Conservation (phyloP, 2,888 invertebrate genomes). For the Spatulosminthurus flaviceps region DNA sequence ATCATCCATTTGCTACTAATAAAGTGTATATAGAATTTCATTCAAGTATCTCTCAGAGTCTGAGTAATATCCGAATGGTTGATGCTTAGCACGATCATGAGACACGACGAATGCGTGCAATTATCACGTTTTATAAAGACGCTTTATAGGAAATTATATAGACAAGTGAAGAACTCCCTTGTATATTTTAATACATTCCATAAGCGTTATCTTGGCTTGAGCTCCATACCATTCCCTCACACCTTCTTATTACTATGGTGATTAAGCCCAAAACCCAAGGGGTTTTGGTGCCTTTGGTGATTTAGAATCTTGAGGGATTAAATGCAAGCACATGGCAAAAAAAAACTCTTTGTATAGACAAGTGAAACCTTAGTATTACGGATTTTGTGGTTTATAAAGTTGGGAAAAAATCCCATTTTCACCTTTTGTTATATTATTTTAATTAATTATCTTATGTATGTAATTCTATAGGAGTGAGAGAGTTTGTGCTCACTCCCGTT, state of each 20-base stretch:
- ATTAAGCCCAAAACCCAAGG: not conserved
- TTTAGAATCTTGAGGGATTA: not conserved
- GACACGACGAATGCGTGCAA: constrained; percentile 11
- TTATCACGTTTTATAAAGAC: constrained; percentile 12
- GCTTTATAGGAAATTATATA: not conserved
- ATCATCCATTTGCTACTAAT: constrained; percentile 20
- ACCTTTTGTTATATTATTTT: constrained; percentile 21
- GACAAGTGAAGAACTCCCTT: not conserved
- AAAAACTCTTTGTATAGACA: not conserved
- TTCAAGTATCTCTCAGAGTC: too few relatives aligned
- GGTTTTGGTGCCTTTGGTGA: constrained; percentile 2
- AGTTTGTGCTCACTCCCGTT: not conserved
- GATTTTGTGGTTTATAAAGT: not conserved
- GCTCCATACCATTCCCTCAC: not conserved
- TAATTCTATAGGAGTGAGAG: not conserved
- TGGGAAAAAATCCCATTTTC: constrained; percentile 6
- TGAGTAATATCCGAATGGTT: not conserved
- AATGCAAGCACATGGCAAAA: constrained; percentile 1
- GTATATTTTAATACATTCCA: not conserved
- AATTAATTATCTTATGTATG: constrained; percentile 4
- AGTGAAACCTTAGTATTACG: constrained; percentile 3
- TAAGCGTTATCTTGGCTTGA: not conserved
- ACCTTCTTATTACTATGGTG: not conserved
- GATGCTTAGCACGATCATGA: constrained; percentile 8
- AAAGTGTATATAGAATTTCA: constrained; percentile 1